These are phyloP conservation scores for Zaprionus africanus DNA, from an alignment of 1,140 invertebrate genomes.

Conservation along the genomic window DNA sequence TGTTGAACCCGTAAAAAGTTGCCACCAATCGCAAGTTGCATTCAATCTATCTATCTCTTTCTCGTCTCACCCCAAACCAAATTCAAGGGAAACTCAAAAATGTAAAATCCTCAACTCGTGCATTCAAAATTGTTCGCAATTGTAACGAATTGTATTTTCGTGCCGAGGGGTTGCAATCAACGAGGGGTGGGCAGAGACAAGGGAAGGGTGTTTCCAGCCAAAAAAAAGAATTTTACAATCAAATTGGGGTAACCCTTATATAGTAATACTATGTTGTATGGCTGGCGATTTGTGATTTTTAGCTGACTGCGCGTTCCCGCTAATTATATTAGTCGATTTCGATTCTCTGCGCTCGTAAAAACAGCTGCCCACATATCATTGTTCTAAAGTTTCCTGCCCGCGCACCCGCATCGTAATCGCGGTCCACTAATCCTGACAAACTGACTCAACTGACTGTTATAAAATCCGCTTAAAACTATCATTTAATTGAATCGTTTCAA, in stretches of 20 bases:
- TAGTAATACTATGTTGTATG: background rate
- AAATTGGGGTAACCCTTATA: constrained; percentile 58
- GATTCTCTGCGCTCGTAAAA: constrained; percentile 68
- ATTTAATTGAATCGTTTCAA: constrained; percentile 53
- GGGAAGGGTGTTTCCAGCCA: background rate
- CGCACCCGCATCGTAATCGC: constrained; percentile 56
- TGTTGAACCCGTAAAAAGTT: constrained; percentile 5
- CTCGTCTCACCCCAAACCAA: background rate
- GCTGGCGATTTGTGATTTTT: constrained; percentile 23
- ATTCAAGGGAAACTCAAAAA: constrained; percentile 42
- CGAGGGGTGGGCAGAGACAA: background rate
- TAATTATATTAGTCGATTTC: constrained; percentile 71
- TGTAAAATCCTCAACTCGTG: constrained; percentile 64
- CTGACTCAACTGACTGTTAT: constrained; percentile 11
- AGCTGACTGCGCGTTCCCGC: constrained; percentile 42
- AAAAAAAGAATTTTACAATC: constrained; percentile 26
- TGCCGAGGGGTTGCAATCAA: constrained; percentile 52
- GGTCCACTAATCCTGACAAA: constrained; percentile 49
- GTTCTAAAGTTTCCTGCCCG: constrained; percentile 42
- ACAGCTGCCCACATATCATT: constrained; percentile 70
- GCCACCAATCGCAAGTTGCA: constrained; percentile 43
- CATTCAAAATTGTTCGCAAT: constrained; percentile 58
- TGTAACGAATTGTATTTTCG: constrained; percentile 67
- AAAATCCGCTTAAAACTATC: constrained; percentile 71
- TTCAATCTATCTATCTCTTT: background rate